Evolutionary conservation across 2,113 vertebrate species (phyloP), one percentile per base, ranked within the genome.

Genomic region (Parus major): DNA sequence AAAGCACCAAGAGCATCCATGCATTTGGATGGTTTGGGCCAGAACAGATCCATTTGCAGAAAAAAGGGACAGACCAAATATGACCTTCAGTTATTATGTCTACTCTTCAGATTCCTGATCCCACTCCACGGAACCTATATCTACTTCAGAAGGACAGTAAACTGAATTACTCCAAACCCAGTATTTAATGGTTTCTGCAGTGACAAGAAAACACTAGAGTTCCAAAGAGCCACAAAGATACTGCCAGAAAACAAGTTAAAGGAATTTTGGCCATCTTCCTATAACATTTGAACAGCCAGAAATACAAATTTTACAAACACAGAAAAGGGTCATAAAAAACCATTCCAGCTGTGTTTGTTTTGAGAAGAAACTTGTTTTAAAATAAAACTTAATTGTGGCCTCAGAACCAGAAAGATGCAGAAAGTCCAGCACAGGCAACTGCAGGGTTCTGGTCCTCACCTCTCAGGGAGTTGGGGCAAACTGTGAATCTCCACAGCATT

Each of bases 281-380:
- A 0, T n/a, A 85, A 55, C 35, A 46, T 61, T 86, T 61, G 36
- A 90, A 81, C 44, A 75, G 90, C 35, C 76, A 90, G 88, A 83
- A 90, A 90, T 12, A 94, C 55, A 59, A 83, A 80, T 77, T 79
- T 83, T 80, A 94, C 52, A 90, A 86, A 90, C 52, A 56, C 47
- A 86, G 69, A 42, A 59, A 80, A 88, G 68, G n/a, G 72, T 79
- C 52, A 75, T 52, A 71, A 70, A 81, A 79, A 68, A 56, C n/a
- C 12, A 42, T 64, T 68, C 59, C 72, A 44, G 47, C 31, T 93
- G 36, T 46, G 59, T 64, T 93, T 86, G 82, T 70, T 95, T 90
- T 86, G 68, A 87, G 72, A 87, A 49, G 29, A 70, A 88, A 47
- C 49, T 85, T 90, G 39, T 36, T 95, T 93, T 80, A 70, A 73